Conservation (phyloP, 2,113 vertebrate genomes). For the Chloebia gouldiae region DNA sequence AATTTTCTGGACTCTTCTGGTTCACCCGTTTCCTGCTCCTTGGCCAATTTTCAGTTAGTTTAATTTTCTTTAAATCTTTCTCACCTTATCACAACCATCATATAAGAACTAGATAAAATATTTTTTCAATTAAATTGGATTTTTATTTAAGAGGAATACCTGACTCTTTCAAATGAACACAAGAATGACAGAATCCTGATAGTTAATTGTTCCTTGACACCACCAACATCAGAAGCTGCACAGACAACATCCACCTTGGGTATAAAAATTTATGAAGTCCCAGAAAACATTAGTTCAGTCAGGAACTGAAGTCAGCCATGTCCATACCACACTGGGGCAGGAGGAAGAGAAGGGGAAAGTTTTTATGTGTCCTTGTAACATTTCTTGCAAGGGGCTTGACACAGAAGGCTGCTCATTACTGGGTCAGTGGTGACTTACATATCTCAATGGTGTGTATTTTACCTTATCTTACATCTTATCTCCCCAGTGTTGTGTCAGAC, state of each 20-base stretch:
- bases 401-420: accelerated
- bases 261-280: not conserved
- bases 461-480: not conserved
- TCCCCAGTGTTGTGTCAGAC: not conserved
- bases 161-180: not conserved
- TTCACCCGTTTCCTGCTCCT: not conserved
- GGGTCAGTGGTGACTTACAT: not conserved
- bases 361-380: not conserved
- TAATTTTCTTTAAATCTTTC: not conserved
- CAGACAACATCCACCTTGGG: not conserved
- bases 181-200: not conserved
- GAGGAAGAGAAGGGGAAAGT: not conserved
- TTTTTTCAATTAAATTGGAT: not conserved
- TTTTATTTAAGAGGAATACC: not conserved
- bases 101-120: not conserved
- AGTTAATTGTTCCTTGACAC: not conserved
- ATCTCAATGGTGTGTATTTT: not conserved
- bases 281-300: not conserved
- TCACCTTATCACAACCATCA: not conserved
- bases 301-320: not conserved
- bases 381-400: not conserved
- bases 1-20: not conserved
- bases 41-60: not conserved
- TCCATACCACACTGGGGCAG: not conserved
- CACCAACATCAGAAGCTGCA: not conserved